A percentile compares a stretch with the other conserved stretches of the same genome.
phyloP scores from a whole-genome alignment of 2,113 vertebrate genomes.

The Hemicordylus capensis region DNA sequence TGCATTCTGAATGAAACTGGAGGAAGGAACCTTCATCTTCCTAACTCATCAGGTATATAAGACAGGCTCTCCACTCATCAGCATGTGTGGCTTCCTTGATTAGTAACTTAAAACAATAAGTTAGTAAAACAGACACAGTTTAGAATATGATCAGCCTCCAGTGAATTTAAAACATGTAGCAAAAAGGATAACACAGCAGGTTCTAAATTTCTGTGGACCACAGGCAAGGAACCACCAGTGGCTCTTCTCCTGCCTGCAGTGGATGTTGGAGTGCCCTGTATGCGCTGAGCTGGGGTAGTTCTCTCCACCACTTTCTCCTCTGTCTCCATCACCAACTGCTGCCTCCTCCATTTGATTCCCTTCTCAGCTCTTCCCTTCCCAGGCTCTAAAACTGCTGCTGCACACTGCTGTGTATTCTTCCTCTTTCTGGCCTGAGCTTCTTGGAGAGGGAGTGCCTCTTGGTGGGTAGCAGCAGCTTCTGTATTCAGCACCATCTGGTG shows the following conservation, averaged over 20 bases:
- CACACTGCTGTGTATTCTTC: not conserved
- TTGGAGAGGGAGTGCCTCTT: not conserved
- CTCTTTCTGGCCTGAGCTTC: not conserved
- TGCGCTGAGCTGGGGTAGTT: not conserved
- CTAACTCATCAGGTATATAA: not conserved
- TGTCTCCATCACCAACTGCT: not conserved
- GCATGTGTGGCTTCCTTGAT: not conserved
- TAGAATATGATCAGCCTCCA: not conserved
- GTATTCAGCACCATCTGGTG: not conserved
- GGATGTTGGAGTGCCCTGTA: no score
- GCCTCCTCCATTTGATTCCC: not conserved
- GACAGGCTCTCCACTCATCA: not conserved
- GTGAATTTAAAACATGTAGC: not conserved
- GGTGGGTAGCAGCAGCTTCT: not conserved
- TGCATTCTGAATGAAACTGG: not conserved
- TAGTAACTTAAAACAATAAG: not conserved
- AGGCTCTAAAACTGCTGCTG: not conserved
- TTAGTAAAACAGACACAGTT: not conserved
- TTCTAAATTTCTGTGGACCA: not conserved
- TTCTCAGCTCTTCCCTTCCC: no score
- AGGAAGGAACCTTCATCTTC: not conserved
- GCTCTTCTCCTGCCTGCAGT: not conserved
- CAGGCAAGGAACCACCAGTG: not conserved
- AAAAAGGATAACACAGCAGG: not conserved
- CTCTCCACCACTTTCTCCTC: not conserved